phyloP scores from a whole-genome alignment of 2,888 invertebrate genomes.

The Belgica antarctica region DNA sequence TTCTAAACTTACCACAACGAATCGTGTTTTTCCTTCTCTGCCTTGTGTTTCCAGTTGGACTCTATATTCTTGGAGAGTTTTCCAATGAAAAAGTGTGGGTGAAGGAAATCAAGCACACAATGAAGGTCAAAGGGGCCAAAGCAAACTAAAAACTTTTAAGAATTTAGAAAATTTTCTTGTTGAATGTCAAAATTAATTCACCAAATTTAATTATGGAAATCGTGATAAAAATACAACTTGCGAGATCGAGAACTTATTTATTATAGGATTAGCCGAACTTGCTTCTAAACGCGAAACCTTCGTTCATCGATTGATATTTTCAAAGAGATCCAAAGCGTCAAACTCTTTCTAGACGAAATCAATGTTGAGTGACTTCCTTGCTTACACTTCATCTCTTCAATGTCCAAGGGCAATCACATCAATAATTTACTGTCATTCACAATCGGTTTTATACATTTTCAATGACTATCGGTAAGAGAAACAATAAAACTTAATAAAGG shows the following conservation, averaged over 20 bases:
- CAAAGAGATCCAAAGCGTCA: too few relatives aligned
- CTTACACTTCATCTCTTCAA: too few relatives aligned
- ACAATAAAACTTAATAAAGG: too few relatives aligned
- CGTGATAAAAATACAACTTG: background rate
- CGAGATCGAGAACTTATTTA: background rate
- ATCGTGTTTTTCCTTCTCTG: slow-evolving; percentile 69
- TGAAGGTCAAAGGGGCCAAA: slow-evolving; percentile 49
- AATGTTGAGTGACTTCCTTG: too few relatives aligned
- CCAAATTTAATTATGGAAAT: background rate
- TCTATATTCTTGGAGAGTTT: slow-evolving; percentile 72
- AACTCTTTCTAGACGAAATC: too few relatives aligned
- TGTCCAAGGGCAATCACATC: too few relatives aligned
- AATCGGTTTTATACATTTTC: too few relatives aligned
- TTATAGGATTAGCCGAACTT: background rate
- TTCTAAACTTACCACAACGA: slow-evolving; percentile 71
- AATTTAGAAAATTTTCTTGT: background rate
- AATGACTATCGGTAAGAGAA: too few relatives aligned
- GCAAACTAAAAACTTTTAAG: slow-evolving; percentile 49
- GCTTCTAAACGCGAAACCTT: background rate
- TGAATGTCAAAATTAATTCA: background rate
- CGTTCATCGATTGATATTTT: background rate
- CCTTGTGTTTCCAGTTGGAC: slow-evolving; percentile 60
- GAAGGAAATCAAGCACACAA: slow-evolving; percentile 61
- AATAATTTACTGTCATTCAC: too few relatives aligned
- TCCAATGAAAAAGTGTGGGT: slow-evolving; percentile 73